These are phyloP conservation scores for Zosterops japonicus DNA, from an alignment of 2,113 vertebrate species.

Conservation along the genomic window DNA sequence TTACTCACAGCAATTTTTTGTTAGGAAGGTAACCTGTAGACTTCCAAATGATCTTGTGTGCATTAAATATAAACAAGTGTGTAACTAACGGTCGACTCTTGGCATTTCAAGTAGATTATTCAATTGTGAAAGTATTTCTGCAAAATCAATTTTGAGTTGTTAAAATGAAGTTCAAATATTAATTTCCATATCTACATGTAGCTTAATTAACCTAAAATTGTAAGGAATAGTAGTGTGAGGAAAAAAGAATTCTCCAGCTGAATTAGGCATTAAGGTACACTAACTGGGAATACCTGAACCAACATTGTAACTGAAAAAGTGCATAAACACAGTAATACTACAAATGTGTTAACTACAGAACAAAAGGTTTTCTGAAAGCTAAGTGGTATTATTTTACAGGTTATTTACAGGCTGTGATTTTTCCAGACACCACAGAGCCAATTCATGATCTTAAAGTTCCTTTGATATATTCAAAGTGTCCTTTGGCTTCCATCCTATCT, in stretches of 20 bases:
- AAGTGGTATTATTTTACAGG: conserved; percentile 59
- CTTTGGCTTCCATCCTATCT: conserved; percentile 3
- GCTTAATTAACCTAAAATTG: conserved; percentile 74
- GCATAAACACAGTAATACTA: conserved; percentile 82
- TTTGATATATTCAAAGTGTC: conserved; percentile 10
- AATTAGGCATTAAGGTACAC: conserved; percentile 60
- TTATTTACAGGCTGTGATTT: conserved; percentile 73
- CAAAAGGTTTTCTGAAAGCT: conserved; percentile 63
- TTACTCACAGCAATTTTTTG: conserved; percentile 68
- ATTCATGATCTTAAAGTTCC: conserved; percentile 17
- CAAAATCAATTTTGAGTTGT: conserved; percentile 49
- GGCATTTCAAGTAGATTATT: conserved; percentile 60
- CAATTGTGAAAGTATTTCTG: conserved; percentile 37
- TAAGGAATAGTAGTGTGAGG: conserved; percentile 70
- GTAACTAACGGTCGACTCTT: conserved; percentile 27
- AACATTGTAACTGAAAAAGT: conserved; percentile 77
- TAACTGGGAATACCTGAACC: conserved; percentile 70
- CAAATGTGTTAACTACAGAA: conserved; percentile 72
- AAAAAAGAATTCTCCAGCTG: conserved; percentile 53
- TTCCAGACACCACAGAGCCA: conserved; percentile 68
- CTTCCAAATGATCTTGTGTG: conserved; percentile 32
- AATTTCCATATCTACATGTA: conserved; percentile 67
- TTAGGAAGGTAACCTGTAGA: conserved; percentile 62
- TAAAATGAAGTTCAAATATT: conserved; percentile 64
- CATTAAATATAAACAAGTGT: conserved; percentile 67